Percentiles rank a stretch among this genome's conserved stretches.
These are phyloP conservation scores for Poecilus cupreus DNA, from an alignment of 2,888 invertebrate species.

Conservation along the genomic window DNA sequence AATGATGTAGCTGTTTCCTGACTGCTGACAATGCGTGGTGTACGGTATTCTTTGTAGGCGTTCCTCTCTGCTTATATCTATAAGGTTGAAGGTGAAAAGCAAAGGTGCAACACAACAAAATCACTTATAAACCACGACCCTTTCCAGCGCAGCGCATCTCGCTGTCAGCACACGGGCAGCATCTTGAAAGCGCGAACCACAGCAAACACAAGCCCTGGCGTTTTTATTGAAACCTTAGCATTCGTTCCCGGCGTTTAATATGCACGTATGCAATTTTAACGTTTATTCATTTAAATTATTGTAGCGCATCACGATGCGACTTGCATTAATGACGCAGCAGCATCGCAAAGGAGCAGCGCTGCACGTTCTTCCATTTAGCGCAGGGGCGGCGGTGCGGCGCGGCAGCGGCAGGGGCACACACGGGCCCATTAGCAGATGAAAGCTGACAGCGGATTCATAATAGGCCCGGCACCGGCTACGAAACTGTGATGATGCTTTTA, in stretches of 20 bases:
- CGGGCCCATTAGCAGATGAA: slow-evolving; percentile 65
- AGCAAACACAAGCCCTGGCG: neutral
- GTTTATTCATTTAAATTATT: slow-evolving; percentile 64
- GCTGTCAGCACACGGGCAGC: neutral
- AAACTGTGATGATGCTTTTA: neutral
- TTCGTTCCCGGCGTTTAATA: slow-evolving; percentile 53
- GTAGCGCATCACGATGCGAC: slow-evolving; percentile 64
- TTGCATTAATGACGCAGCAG: slow-evolving; percentile 63
- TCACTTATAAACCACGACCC: neutral
- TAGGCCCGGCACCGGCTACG: slow-evolving; percentile 5
- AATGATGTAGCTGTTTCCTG: too few relatives aligned
- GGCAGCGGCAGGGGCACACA: slow-evolving; percentile 53
- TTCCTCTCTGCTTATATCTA: neutral
- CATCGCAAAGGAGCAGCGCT: slow-evolving; percentile 24
- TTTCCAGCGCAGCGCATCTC: neutral
- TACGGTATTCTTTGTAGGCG: slow-evolving; percentile 14
- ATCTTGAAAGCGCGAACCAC: neutral
- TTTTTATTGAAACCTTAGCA: slow-evolving; percentile 54
- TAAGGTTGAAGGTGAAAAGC: slow-evolving; percentile 34
- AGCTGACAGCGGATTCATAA: slow-evolving; percentile 60
- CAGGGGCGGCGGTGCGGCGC: neutral
- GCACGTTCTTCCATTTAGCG: slow-evolving; percentile 16
- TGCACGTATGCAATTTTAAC: slow-evolving; percentile 60
- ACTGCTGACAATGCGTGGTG: too few relatives aligned
- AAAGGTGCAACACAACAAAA: neutral